A percentile compares a stretch with the other conserved stretches of the same genome.
Evolutionary conservation across 2,888 invertebrate species (phyloP).

Genomic region (Thereva unica): DNA sequence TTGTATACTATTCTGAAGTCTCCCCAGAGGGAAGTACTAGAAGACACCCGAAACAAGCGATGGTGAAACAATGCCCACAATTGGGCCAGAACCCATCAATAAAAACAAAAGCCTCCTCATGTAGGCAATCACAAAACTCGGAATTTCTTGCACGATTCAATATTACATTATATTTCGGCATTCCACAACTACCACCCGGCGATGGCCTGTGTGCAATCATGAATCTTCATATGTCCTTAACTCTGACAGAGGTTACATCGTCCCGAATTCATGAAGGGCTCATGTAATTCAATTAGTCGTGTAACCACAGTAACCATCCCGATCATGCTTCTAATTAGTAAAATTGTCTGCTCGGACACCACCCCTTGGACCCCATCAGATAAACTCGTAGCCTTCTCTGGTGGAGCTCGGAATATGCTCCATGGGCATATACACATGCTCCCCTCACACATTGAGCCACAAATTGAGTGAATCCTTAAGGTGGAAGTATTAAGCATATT

Average conservation of each 20-base stretch:
- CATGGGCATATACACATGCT: background rate
- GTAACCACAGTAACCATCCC: constrained; percentile 39
- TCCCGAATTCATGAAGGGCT: constrained; percentile 4
- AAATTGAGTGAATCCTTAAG: background rate
- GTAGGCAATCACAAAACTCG: too few species aligned
- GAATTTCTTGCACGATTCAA: too few species aligned
- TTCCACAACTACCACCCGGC: too few species aligned
- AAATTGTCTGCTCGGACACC: constrained; percentile 40
- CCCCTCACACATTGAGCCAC: background rate
- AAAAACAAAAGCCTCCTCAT: too few species aligned
- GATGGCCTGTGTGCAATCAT: too few species aligned
- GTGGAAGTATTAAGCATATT: background rate
- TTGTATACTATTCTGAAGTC: too few species aligned
- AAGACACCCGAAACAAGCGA: too few species aligned
- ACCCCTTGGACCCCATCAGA: constrained; percentile 1
- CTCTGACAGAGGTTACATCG: background rate
- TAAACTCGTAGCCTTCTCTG: constrained; percentile 7
- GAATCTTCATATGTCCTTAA: too few species aligned
- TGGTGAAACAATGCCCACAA: too few species aligned
- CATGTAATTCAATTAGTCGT: constrained; percentile 39
- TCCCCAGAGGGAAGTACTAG: too few species aligned
- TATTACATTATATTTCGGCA: too few species aligned
- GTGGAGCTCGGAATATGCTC: background rate
- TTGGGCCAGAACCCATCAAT: too few species aligned
- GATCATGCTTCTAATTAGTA: constrained; percentile 42